Evolutionary conservation across 2,797 vertebrate genomes (phyloP).

Genomic region (Alcedo atthis): DNA sequence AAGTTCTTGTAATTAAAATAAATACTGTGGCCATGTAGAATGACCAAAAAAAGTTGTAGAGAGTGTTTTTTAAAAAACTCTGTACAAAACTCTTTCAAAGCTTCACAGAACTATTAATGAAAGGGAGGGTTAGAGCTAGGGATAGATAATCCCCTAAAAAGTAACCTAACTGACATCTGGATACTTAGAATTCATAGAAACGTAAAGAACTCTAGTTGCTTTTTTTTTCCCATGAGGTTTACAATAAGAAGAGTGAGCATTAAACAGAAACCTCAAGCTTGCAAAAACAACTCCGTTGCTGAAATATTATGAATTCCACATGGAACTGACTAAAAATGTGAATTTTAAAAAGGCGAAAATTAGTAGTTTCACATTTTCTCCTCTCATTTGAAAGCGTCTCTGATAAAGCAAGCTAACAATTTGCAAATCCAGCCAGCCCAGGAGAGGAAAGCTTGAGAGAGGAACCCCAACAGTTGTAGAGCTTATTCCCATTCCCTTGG

Average conservation of each 20-base stretch:
- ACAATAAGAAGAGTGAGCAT: background rate
- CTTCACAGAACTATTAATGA: background rate
- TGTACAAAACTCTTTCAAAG: background rate
- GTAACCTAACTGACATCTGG: background rate
- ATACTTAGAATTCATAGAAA: background rate
- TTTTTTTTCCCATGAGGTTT: background rate
- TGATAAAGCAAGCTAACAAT: background rate
- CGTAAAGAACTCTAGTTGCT: background rate
- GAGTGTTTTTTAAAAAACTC: background rate
- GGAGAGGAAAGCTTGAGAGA: background rate
- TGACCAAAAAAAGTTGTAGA: background rate
- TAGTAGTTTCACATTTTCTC: background rate
- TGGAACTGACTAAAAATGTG: background rate
- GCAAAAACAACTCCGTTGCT: background rate
- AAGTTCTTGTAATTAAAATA: background rate
- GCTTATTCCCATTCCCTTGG: background rate
- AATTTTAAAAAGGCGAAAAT: background rate
- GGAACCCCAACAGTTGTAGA: background rate
- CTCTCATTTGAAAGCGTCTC: background rate
- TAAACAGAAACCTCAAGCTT: background rate
- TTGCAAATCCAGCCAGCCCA: background rate
- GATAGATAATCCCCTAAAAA: fast-evolving
- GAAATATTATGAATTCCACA: fast-evolving
- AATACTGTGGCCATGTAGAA: background rate
- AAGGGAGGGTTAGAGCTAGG: no score